Evolutionary conservation across 2,888 invertebrate genomes (phyloP).

Genomic region (Caenorhabditis afra): DNA sequence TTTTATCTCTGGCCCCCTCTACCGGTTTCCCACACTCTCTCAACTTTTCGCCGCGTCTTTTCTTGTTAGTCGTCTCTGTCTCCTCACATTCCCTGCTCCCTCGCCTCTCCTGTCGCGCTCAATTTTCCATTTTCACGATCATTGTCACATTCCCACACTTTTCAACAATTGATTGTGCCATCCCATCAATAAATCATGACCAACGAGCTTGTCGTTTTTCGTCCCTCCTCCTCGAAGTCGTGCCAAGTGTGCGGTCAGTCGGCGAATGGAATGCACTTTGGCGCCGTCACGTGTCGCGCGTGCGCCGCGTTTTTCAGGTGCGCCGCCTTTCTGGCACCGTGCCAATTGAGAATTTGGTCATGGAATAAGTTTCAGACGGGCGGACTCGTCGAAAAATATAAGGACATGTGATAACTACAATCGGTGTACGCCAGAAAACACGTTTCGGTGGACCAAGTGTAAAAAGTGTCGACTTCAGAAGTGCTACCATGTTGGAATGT

Average conservation of each 20-base stretch:
- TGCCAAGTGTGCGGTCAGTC: constrained; percentile 19
- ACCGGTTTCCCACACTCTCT: neutral
- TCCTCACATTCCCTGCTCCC: too few relatives aligned
- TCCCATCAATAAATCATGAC: too few relatives aligned
- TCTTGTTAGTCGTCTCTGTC: neutral
- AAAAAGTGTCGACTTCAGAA: constrained; percentile 26
- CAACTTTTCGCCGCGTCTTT: neutral
- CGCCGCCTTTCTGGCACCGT: neutral
- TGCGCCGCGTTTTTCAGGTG: constrained; percentile 44
- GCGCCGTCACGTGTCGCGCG: constrained; percentile 31
- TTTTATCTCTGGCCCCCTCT: neutral
- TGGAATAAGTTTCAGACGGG: constrained; percentile 16
- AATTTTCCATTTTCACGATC: too few relatives aligned
- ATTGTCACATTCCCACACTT: too few relatives aligned
- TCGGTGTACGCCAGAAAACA: constrained; percentile 1
- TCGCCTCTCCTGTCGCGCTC: too few relatives aligned
- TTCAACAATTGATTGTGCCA: too few relatives aligned
- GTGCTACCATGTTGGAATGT: constrained; percentile 35
- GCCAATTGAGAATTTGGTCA: neutral
- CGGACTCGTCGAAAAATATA: constrained; percentile 2
- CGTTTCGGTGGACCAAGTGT: constrained; percentile 17
- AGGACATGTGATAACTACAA: constrained; percentile 26
- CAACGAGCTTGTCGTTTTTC: too few relatives aligned
- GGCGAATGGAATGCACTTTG: constrained; percentile 41
- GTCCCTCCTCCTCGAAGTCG: too few relatives aligned